Percentiles rank a stretch among this genome's conserved stretches.
phyloP scores from a whole-genome alignment of 2,888 invertebrate species.

The Tetragonisca angustula region DNA sequence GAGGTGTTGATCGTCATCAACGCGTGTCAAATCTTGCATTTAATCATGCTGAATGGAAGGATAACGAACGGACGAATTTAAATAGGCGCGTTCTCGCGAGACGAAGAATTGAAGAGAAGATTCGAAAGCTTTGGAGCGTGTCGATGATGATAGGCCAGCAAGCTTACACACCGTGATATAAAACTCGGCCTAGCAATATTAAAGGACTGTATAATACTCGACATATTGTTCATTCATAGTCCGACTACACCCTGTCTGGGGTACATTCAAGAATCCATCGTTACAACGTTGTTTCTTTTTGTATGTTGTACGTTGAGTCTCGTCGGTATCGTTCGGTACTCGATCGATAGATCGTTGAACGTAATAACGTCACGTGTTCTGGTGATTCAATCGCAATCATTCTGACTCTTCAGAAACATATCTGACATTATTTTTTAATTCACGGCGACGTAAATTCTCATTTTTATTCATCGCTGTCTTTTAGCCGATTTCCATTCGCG shows the following conservation, averaged over 20 bases:
- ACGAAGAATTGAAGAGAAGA: not conserved
- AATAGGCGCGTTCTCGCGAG: not conserved
- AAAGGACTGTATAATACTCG: slow-evolving; percentile 51
- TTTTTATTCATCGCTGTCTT: not conserved
- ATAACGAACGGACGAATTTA: not conserved
- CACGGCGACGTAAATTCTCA: not conserved
- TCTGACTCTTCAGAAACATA: too few species aligned
- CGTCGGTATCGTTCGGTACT: not conserved
- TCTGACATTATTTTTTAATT: not conserved
- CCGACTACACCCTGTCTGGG: not conserved
- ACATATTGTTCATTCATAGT: slow-evolving; percentile 19
- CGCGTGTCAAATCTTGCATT: slow-evolving; percentile 22
- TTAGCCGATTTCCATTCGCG: not conserved
- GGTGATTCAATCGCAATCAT: too few species aligned
- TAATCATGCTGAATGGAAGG: slow-evolving; percentile 5
- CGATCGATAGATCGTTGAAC: not conserved
- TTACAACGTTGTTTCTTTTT: not conserved
- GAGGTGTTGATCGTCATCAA: slow-evolving; percentile 33
- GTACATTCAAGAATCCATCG: slow-evolving; percentile 13
- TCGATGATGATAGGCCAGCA: slow-evolving; percentile 26
- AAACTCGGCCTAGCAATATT: slow-evolving; percentile 69
- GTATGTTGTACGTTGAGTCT: slow-evolving; percentile 2
- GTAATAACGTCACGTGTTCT: slow-evolving; percentile 12
- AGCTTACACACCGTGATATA: slow-evolving; percentile 55
- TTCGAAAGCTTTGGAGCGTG: not conserved